phyloP scores from a whole-genome alignment of 2,888 invertebrate genomes.

The Himalopsyche tibetana region DNA sequence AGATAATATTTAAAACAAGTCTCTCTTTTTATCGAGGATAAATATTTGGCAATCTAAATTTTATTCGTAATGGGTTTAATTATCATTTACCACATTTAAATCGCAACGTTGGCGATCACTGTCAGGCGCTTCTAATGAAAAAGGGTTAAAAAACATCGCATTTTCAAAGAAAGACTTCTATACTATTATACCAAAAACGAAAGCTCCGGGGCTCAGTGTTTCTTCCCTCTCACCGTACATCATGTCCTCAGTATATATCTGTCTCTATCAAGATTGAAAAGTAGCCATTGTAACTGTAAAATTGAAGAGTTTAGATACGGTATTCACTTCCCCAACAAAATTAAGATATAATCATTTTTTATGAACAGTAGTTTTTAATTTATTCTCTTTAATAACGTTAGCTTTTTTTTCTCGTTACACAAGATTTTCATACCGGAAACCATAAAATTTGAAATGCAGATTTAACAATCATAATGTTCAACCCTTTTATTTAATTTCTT shows the following conservation, averaged over 20 bases:
- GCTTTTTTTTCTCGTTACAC: no score
- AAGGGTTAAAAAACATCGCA: conserved; percentile 46
- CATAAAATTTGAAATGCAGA: no score
- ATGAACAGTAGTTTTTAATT: neutral
- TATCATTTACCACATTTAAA: neutral
- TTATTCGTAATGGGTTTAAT: no score
- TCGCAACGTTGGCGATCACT: neutral
- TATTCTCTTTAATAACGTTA: no score
- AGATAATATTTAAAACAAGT: no score
- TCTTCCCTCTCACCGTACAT: neutral
- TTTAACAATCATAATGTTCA: no score
- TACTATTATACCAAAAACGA: conserved; percentile 24
- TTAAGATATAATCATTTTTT: conserved; percentile 58
- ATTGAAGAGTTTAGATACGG: conserved; percentile 59
- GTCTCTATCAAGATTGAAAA: conserved; percentile 44
- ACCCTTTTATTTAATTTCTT: no score
- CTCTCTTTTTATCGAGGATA: no score
- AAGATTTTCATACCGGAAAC: no score
- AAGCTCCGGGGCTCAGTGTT: conserved; percentile 42
- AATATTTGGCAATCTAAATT: no score
- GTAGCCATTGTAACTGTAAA: conserved; percentile 62
- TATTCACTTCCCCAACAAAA: conserved; percentile 61
- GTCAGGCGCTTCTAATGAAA: conserved; percentile 33
- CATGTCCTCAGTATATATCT: neutral
- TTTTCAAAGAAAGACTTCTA: conserved; percentile 50